Percentiles rank a stretch among this genome's conserved stretches.
Evolutionary conservation across 2,113 vertebrate genomes (phyloP).

Genomic region (Catharus minimus): DNA sequence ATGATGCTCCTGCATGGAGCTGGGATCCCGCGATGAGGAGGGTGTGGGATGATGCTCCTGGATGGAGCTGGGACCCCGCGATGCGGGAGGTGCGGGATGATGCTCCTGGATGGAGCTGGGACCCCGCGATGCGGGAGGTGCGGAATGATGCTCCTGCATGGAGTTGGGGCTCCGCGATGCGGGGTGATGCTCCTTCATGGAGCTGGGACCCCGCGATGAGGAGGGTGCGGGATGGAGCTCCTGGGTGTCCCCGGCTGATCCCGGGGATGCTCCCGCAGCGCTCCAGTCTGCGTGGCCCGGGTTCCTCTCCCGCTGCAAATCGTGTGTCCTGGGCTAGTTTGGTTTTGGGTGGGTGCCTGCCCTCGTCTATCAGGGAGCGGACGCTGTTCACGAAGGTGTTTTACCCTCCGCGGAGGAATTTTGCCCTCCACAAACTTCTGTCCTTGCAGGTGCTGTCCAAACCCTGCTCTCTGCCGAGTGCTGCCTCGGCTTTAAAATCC

Average conservation of each 20-base stretch:
- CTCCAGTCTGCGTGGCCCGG: fast-evolving
- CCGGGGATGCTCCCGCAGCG: neutral
- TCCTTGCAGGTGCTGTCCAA: neutral
- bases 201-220: neutral
- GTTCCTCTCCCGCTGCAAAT: neutral
- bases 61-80: neutral
- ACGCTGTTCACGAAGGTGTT: neutral
- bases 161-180: too few species aligned
- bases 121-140: too few species aligned
- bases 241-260: neutral
- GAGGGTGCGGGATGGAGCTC: too few species aligned
- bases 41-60: too few species aligned
- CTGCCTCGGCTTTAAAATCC: neutral
- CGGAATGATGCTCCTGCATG: too few species aligned
- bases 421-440: neutral
- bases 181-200: too few species aligned
- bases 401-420: neutral
- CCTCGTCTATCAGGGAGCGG: fast-evolving
- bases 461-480: neutral
- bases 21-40: neutral
- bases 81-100: neutral
- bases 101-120: neutral
- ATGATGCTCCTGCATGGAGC: too few species aligned
- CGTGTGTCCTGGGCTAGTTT: fast-evolving
- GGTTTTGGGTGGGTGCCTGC: neutral